These are phyloP conservation scores for Bubo bubo DNA, from an alignment of 2,113 vertebrate genomes.

Conservation along the genomic window DNA sequence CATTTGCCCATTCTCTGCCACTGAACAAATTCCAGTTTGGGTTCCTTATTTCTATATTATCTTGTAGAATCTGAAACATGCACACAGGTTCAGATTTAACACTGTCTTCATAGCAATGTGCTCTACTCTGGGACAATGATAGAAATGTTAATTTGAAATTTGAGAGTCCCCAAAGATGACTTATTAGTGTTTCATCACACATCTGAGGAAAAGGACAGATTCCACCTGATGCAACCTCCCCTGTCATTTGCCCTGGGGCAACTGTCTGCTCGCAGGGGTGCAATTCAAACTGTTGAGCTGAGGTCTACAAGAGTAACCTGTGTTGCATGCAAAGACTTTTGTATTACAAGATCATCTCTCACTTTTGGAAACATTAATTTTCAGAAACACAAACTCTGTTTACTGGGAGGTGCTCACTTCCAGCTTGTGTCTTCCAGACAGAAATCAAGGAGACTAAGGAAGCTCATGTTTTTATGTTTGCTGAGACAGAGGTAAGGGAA, in stretches of 20 bases:
- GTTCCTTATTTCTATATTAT: background rate
- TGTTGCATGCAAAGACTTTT: background rate
- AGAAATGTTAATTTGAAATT: background rate
- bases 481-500: background rate
- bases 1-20: background rate
- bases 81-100: background rate
- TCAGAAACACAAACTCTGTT: background rate
- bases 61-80: background rate
- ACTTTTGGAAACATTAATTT: background rate
- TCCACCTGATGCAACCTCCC: background rate
- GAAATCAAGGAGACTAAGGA: background rate
- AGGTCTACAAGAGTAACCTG: background rate
- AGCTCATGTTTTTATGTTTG: background rate
- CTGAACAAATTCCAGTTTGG: background rate
- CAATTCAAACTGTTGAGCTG: background rate
- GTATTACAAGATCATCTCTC: background rate
- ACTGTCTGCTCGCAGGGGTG: background rate
- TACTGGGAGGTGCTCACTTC: background rate
- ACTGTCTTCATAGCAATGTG: accelerated
- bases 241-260: background rate
- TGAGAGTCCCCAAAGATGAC: background rate
- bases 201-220: background rate
- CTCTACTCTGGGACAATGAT: background rate
- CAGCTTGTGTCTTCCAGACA: background rate
- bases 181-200: background rate